phyloP scores from a whole-genome alignment of 2,113 vertebrate species.

The Mobula birostris region DNA sequence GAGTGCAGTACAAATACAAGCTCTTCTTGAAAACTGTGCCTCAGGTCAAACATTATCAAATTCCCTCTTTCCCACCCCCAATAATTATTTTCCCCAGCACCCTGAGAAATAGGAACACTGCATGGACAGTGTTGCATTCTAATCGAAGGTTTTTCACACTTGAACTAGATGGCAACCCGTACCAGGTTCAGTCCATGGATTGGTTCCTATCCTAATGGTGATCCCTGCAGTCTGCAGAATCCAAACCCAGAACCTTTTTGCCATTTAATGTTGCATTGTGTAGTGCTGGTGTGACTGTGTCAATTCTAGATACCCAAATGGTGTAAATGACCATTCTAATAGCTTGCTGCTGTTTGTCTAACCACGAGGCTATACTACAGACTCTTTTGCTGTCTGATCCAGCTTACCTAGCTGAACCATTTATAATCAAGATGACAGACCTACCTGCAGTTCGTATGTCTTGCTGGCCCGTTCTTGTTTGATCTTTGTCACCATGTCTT shows the following conservation, averaged over 20 bases:
- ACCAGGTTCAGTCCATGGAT: neutral
- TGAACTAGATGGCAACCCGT: neutral
- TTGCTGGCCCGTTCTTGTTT: slow-evolving; percentile 85
- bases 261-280: neutral
- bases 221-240: neutral
- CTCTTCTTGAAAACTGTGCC: neutral
- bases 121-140: neutral
- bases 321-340: neutral
- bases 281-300: neutral
- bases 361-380: neutral
- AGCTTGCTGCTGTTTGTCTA: no score
- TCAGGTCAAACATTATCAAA: neutral
- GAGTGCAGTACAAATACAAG: neutral
- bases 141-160: neutral
- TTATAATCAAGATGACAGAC: no score
- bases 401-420: neutral
- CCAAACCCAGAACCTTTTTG: neutral
- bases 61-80: neutral
- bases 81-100: neutral
- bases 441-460: slow-evolving; percentile 81
- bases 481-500: slow-evolving; percentile 82
- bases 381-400: no score
- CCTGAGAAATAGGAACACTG: neutral
- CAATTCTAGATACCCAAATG: neutral
- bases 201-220: neutral